These are phyloP conservation scores for Zaprionus gabonicus DNA, from an alignment of 1,140 invertebrate species.

Conservation along the genomic window DNA sequence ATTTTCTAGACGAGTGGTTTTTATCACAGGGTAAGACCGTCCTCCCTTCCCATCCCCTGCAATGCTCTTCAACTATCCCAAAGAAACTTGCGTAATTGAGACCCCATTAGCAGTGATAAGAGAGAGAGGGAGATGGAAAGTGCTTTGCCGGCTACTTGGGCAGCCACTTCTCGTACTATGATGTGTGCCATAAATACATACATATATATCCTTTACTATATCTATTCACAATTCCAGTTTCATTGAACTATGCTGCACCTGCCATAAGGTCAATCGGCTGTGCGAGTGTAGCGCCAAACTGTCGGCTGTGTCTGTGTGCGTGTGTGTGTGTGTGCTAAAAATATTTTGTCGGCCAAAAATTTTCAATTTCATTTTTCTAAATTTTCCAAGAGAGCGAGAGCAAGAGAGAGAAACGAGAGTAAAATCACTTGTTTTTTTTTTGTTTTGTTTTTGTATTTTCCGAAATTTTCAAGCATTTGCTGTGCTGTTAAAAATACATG, in stretches of 20 bases:
- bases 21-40: slow-evolving; percentile 81
- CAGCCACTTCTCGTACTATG: background rate
- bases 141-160: slow-evolving; percentile 11
- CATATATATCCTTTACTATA: background rate
- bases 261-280: slow-evolving; percentile 67
- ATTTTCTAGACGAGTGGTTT: slow-evolving; percentile 84
- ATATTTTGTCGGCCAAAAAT: slow-evolving; percentile 51
- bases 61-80: background rate
- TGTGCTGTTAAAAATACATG: slow-evolving; percentile 76
- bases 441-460: slow-evolving; percentile 26
- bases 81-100: slow-evolving; percentile 74
- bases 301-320: background rate
- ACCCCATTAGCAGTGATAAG: slow-evolving; percentile 57
- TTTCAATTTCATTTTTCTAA: slow-evolving; percentile 51
- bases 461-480: slow-evolving; percentile 67
- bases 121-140: slow-evolving; percentile 2
- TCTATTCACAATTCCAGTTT: slow-evolving; percentile 72
- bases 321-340: slow-evolving; percentile 40
- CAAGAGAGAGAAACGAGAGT: slow-evolving; percentile 25
- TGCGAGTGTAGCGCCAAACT: background rate
- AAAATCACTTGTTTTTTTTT: slow-evolving; percentile 37
- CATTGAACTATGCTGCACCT: slow-evolving; percentile 75
- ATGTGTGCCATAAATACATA: too few species aligned
- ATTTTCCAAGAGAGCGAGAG: slow-evolving; percentile 29
- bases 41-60: slow-evolving; percentile 2